Conservation (phyloP, 2,797 vertebrate genomes). For the Triplophysa yarkandensis region DNA sequence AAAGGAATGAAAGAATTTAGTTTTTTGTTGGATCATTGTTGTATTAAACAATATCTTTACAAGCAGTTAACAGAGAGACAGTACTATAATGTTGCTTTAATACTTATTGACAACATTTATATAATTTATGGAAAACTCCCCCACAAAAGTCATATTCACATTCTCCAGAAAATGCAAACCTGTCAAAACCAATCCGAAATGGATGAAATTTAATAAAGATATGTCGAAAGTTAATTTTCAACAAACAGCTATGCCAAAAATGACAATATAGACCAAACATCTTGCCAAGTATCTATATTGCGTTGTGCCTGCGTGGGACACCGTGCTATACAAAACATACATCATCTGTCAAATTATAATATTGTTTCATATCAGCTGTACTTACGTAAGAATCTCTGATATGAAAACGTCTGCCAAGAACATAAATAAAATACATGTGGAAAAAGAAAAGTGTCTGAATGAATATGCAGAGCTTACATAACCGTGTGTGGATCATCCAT, state of each 20-base stretch:
- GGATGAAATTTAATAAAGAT: background rate
- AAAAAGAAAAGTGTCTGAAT: background rate
- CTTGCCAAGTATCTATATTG: background rate
- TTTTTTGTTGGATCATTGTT: no score
- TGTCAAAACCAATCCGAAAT: background rate
- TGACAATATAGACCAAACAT: background rate
- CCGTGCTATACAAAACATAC: background rate
- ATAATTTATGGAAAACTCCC: background rate
- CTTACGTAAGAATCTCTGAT: background rate
- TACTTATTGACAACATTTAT: background rate
- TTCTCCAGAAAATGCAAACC: background rate
- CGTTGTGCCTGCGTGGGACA: background rate
- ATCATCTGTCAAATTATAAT: background rate
- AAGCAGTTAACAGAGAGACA: no score
- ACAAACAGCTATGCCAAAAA: background rate
- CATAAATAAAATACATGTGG: background rate
- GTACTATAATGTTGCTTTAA: background rate
- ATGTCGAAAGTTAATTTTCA: background rate
- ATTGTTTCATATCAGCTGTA: background rate
- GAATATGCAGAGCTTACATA: background rate
- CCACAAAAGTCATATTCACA: background rate
- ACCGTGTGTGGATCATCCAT: conserved; percentile 18
- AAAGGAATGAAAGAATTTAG: no score
- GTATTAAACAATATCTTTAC: no score
- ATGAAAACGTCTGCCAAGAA: background rate